Percentiles rank a stretch among this genome's conserved stretches.
Evolutionary conservation across 2,888 invertebrate species (phyloP).

Genomic region (Hemistola chrysoprasaria): DNA sequence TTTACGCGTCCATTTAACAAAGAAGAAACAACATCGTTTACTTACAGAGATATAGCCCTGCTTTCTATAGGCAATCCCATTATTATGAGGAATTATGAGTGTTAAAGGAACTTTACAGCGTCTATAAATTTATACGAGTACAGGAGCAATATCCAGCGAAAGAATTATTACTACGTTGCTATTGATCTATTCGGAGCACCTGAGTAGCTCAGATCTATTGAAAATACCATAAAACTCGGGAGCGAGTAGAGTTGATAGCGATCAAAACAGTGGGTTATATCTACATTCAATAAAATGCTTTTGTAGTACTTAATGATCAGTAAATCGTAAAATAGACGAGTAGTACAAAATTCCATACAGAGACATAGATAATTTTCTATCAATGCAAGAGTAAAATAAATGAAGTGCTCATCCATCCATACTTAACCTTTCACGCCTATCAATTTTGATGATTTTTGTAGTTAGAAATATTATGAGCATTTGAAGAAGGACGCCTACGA

Average conservation of each 20-base stretch:
- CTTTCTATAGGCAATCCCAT: neutral
- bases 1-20: no score
- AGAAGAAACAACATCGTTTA: no score
- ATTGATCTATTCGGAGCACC: constrained; percentile 33
- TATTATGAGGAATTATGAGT: constrained; percentile 2
- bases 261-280: constrained; percentile 46
- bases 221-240: constrained; percentile 40
- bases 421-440: no score
- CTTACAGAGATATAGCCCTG: no score
- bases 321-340: constrained; percentile 26
- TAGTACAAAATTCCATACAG: constrained; percentile 13
- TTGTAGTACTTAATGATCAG: constrained; percentile 27
- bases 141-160: constrained; percentile 20
- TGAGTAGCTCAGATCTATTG: constrained; percentile 36
- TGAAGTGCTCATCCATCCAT: no score
- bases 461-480: no score
- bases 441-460: no score
- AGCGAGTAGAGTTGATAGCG: constrained; percentile 41
- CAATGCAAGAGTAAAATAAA: no score
- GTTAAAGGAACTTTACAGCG: constrained; percentile 17
- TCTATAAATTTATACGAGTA: constrained; percentile 24
- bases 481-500: no score
- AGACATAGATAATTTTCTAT: constrained; percentile 13
- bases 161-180: constrained; percentile 26
- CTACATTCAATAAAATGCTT: constrained; percentile 48